These are phyloP conservation scores for Squalus acanthias DNA, from an alignment of 2,797 vertebrate species.

Conservation along the genomic window DNA sequence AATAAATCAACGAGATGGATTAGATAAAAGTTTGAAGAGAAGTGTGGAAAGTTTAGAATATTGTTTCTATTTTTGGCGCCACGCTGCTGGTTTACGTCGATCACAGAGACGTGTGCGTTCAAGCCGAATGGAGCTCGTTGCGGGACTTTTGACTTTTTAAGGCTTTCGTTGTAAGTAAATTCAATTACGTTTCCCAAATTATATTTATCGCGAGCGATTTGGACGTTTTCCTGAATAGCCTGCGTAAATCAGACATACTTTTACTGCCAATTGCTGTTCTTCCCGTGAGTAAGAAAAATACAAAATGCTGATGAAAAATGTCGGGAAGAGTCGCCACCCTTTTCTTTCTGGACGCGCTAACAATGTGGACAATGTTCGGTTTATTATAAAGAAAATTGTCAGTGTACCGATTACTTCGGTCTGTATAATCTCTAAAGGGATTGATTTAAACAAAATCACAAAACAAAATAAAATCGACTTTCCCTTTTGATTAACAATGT, in stretches of 20 bases:
- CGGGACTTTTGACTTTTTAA: neutral
- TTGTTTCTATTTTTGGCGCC: conserved; percentile 29
- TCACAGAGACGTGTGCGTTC: neutral
- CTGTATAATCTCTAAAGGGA: neutral
- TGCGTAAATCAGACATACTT: neutral
- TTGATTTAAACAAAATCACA: neutral
- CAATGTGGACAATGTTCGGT: neutral
- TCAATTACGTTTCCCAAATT: neutral
- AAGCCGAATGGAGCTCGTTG: neutral
- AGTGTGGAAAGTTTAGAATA: neutral
- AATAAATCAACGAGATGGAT: neutral
- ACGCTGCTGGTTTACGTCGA: neutral
- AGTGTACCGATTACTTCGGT: too few species aligned
- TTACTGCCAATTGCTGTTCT: neutral
- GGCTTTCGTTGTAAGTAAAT: conserved; percentile 15
- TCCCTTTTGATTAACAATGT: neutral
- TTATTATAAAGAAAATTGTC: neutral
- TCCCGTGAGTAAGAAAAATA: neutral
- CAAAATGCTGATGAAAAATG: neutral
- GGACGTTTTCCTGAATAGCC: neutral
- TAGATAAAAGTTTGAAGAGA: neutral
- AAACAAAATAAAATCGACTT: neutral
- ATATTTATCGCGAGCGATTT: neutral
- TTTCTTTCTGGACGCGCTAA: neutral
- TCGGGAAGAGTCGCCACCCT: neutral